Percentiles rank a stretch among this genome's conserved stretches.
These are phyloP conservation scores for Liolophura sinensis DNA, from an alignment of 1,140 invertebrate species.

Conservation along the genomic window DNA sequence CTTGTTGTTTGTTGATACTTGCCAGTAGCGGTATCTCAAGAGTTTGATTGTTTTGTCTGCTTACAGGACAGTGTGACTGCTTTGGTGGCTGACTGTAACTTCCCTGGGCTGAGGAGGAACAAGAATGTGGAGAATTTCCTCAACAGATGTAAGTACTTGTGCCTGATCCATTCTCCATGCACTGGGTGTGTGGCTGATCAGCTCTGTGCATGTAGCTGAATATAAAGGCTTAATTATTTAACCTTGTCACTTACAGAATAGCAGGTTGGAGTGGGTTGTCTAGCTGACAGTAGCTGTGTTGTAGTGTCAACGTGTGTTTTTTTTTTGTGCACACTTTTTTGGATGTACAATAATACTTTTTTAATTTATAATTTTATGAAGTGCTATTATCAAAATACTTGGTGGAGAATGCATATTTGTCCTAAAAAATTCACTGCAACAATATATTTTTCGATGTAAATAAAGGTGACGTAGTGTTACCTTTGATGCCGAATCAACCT, in stretches of 20 bases:
- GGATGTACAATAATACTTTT: too few species aligned
- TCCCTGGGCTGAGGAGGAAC: slow-evolving; percentile 86
- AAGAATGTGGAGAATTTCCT: slow-evolving; percentile 98
- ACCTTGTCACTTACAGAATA: background rate
- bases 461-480: too few species aligned
- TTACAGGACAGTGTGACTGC: slow-evolving; percentile 89
- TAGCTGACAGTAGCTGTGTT: background rate
- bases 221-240: background rate
- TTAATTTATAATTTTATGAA: too few species aligned
- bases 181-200: background rate
- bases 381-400: too few species aligned
- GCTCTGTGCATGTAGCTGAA: background rate
- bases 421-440: too few species aligned
- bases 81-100: slow-evolving; percentile 92
- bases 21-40: slow-evolving; percentile 8
- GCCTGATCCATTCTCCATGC: background rate
- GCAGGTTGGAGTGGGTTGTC: background rate
- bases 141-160: slow-evolving; percentile 84
- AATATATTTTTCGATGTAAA: too few species aligned
- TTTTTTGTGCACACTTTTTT: too few species aligned
- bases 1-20: slow-evolving; percentile 8
- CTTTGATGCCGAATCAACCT: too few species aligned
- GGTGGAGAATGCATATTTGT: too few species aligned
- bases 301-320: background rate
- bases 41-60: slow-evolving; percentile 18